Evolutionary conservation across 2,113 vertebrate species (phyloP).

Genomic region (Nothocercus nigrocapillus): DNA sequence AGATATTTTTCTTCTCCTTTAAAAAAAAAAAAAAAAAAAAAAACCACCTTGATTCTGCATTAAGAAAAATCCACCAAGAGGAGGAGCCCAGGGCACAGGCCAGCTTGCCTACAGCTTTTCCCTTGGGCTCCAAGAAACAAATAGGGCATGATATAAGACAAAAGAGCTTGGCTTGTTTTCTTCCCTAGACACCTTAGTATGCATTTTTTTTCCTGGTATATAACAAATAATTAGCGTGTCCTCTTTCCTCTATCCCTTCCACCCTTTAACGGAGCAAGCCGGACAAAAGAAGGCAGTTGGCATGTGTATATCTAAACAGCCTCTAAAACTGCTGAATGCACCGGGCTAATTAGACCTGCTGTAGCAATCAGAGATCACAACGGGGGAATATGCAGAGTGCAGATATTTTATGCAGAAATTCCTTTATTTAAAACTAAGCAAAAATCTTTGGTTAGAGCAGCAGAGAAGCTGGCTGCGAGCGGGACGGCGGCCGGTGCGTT

Average conservation of each 20-base stretch:
- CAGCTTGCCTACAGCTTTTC: neutral
- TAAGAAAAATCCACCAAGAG: neutral
- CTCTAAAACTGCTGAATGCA: neutral
- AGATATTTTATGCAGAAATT: neutral
- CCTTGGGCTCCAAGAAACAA: neutral
- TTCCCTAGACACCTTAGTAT: fast-evolving
- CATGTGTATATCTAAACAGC: neutral
- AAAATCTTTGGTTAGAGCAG: neutral
- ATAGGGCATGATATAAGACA: neutral
- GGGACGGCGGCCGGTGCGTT: neutral
- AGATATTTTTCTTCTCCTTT: neutral
- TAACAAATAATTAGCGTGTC: neutral
- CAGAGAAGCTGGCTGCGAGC: neutral
- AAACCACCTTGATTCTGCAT: neutral
- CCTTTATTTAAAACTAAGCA: neutral
- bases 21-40: neutral
- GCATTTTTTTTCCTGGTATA: no score
- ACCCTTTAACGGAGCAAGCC: neutral
- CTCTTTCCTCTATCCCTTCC: neutral
- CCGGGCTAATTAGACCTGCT: neutral
- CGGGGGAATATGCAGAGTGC: neutral
- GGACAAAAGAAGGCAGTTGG: neutral
- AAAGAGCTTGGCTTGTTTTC: no score
- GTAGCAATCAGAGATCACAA: neutral
- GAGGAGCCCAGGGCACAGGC: neutral